phyloP scores from a whole-genome alignment of 2,113 vertebrate species.

The Phyllostomus discolor region DNA sequence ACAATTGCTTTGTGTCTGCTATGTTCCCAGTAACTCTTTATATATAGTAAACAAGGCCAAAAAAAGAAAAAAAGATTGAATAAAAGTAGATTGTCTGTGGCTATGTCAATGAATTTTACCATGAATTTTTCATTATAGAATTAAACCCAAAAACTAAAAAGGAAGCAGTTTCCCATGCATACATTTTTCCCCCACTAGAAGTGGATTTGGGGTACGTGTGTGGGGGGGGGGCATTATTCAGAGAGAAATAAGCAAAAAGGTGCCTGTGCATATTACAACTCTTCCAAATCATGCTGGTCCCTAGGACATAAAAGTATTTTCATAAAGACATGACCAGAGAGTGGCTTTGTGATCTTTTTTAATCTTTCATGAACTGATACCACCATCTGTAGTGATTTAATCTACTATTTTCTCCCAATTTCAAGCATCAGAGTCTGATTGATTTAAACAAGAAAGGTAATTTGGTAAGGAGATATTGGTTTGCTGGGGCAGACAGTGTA shows the following conservation, averaged over 20 bases:
- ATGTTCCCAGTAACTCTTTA: background rate
- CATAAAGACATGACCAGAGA: background rate
- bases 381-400: background rate
- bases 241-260: background rate
- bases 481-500: background rate
- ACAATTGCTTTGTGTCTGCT: background rate
- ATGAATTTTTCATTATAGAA: background rate
- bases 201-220: background rate
- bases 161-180: background rate
- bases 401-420: background rate
- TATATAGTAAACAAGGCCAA: background rate
- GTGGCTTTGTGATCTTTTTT: background rate
- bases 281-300: background rate
- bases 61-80: background rate
- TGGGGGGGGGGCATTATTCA: background rate
- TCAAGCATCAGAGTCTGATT: background rate
- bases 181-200: background rate
- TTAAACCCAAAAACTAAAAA: background rate
- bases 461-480: background rate
- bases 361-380: background rate
- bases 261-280: background rate
- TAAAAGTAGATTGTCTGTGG: background rate
- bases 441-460: background rate
- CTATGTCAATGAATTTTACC: background rate
- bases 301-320: background rate